Evolutionary conservation across 2,888 invertebrate genomes (phyloP), one percentile per base, ranked within the genome.

Genomic region (Brachypterus glaber): DNA sequence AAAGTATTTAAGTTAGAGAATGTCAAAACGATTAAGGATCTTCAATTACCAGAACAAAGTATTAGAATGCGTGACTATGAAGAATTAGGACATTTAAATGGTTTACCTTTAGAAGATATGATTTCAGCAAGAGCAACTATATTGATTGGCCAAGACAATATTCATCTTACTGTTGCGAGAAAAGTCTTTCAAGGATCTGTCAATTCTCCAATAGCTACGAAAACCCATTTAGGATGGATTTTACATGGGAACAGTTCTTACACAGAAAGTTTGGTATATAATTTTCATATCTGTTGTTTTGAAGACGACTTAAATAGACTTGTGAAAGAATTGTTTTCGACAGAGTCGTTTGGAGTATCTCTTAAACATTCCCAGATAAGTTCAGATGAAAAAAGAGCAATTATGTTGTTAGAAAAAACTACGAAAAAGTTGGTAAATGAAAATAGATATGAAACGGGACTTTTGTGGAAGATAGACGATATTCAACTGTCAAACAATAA

Each of bases 131-230:
- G n/a, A n/a, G n/a, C n/a, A n/a, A n/a, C n/a, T n/a, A n/a, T n/a
- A n/a, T n/a, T n/a, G n/a, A 31, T 36, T n/a, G 40, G 40, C 2
- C 35, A 40, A 30, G 35, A 40, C 18, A 40, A 40, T 31, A 31
- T 40, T 12, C 35, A 29, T 31, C 17, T 31, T 11, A 35, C 40
- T 17, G 36, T 35, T 13, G 37, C 40, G 8, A 15, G 40, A 33
- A 40, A 37, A 40, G 37, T 37, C 2, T 24, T 17, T 36, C 33
- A 40, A 12, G 30, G 39, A 11, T 2, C 17, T n/a, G 30, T 30
- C 16, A 35, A 39, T 39, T 15, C 29, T 15, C 31, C 35, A 4
- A 17, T 39, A 24, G 39, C 39, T 2, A 39, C 26, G n/a, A 35
- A 35, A 39, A 39, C 39, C 13, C 15, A 21, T 31, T 21, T 35